Evolutionary conservation across 2,113 vertebrate genomes (phyloP).

Genomic region (Heterotis niloticus): DNA sequence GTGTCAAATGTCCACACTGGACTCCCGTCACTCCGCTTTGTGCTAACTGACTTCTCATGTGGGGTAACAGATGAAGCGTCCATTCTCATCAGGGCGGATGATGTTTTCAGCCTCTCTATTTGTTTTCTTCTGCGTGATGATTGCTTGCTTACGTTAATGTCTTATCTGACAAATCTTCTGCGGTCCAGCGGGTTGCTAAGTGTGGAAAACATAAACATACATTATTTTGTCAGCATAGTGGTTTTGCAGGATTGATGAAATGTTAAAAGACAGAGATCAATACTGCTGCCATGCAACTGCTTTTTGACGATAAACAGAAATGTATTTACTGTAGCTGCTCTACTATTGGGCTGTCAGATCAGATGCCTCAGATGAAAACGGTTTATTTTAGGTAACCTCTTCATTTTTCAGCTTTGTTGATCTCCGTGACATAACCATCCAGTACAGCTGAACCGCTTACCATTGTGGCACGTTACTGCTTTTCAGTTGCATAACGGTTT

Average conservation of each 20-base stretch:
- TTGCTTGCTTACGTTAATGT: not conserved
- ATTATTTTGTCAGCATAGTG: not conserved
- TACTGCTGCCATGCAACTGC: not conserved
- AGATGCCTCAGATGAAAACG: no score
- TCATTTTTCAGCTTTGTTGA: no score
- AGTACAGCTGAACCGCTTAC: no score
- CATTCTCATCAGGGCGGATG: not conserved
- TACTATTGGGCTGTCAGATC: no score
- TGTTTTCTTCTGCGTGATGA: not conserved
- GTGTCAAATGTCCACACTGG: no score
- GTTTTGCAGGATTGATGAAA: not conserved
- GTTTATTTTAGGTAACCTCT: no score
- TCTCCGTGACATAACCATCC: no score
- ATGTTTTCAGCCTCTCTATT: not conserved
- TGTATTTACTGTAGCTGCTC: no score
- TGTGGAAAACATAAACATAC: not conserved
- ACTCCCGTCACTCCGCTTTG: no score
- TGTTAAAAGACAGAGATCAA: not conserved
- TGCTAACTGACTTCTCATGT: no score
- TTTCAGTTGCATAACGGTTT: no score
- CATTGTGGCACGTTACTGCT: no score
- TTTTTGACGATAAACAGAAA: not conserved
- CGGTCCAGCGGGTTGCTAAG: not conserved
- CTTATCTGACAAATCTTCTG: not conserved
- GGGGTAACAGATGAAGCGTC: not conserved